These are phyloP conservation scores for Falco naumanni DNA, from an alignment of 2,797 vertebrate genomes.

Conservation along the genomic window DNA sequence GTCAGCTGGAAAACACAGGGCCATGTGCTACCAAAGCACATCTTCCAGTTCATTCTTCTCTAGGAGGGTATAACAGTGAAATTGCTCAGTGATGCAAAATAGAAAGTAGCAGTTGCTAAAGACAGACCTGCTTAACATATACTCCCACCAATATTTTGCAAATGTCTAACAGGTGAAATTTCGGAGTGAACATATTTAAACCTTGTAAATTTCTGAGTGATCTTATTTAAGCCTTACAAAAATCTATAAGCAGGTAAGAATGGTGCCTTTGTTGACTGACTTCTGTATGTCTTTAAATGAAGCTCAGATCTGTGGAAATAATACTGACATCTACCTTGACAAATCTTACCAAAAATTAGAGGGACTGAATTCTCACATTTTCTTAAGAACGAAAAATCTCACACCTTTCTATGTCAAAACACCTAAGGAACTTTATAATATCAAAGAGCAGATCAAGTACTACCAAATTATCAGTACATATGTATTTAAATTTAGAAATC, in stretches of 20 bases:
- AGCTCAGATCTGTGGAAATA: background rate
- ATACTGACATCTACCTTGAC: background rate
- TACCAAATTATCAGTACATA: background rate
- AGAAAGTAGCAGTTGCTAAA: background rate
- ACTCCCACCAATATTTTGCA: background rate
- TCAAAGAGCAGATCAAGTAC: background rate
- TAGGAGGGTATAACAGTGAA: background rate
- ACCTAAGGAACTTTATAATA: background rate
- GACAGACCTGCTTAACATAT: background rate
- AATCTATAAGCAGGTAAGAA: background rate
- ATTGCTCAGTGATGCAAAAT: background rate
- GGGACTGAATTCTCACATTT: background rate
- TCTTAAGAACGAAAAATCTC: background rate
- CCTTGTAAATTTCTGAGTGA: background rate
- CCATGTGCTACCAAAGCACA: background rate
- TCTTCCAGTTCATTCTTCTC: background rate
- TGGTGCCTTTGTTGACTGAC: background rate
- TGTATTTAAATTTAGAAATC: background rate
- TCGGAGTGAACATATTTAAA: background rate
- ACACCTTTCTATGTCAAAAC: background rate
- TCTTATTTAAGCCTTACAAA: background rate
- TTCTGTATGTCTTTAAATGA: background rate
- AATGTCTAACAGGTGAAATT: background rate
- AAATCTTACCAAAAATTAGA: background rate
- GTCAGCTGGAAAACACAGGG: background rate